Base-by-base conservation (phyloP, 2,888 invertebrate species). In the Sesia bembeciformis region DNA sequence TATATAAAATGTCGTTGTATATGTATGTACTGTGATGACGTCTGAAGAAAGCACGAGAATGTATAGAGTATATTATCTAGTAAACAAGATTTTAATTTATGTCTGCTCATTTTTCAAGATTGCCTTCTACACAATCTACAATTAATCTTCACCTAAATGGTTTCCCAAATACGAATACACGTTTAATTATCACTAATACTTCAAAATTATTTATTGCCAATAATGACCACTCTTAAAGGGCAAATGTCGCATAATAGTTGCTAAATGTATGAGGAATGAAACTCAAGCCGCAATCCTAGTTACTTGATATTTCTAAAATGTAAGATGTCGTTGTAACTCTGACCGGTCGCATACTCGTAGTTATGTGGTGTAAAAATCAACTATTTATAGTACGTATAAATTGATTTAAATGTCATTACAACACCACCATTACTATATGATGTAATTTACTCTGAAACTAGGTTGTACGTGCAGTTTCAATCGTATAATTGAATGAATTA, bases 161-260 rank as follows among this genome's bases (percentile, higher is more conserved):
- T 56, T 58, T 53, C 58, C 54, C 55, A 61, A 66, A 62, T 61
- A n/a, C 23, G 46, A 8, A 63, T 63, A 60, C 57, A 65, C 62
- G 62, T 71, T 70, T 69, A 74, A 76, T 78, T 78, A 75, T 65
- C 64, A 64, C 69, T 65, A 66, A 69, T 67, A 71, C 66, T 73
- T 74, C 68, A 65, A 60, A 58, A 69, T 75, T 73, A 78, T 79
- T 78, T 76, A 78, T 77, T 60, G 64, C 63, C 62, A 65, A 66
- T 67, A 67, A 69, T 73, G 68, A 72, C 70, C 72, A 67, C 64
- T 59, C 63, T 57, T 60, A 79, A 77, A 78, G 77, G 77, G 68
- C 72, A 78, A 68, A 61, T 66, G 71, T 63, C 64, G 60, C 49
- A 49, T 43, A 52, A 23, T 38, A 49, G 6, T 39, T 52, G 51